phyloP scores from a whole-genome alignment of 2,797 vertebrate genomes.

The Sebastes alutus region DNA sequence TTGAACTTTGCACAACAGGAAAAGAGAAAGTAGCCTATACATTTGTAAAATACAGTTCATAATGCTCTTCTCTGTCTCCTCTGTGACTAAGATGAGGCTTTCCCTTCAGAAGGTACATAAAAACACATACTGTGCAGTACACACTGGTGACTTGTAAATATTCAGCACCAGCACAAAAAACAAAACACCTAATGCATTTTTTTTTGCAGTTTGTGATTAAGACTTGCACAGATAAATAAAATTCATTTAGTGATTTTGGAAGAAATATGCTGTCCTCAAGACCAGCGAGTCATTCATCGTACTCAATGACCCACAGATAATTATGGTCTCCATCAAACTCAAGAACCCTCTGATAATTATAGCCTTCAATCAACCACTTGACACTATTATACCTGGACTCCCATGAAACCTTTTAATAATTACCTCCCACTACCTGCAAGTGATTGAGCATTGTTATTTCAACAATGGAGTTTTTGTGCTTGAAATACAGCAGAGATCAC shows the following conservation, averaged over 20 bases:
- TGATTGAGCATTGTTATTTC: background rate
- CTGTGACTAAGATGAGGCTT: background rate
- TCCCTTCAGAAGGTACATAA: conserved; percentile 28
- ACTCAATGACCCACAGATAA: conserved; percentile 1
- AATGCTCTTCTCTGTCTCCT: conserved; percentile 21
- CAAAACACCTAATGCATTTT: background rate
- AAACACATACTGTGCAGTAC: conserved; percentile 17
- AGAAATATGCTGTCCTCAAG: background rate
- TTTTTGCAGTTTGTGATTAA: conserved; percentile 25
- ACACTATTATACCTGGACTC: background rate
- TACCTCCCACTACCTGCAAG: background rate
- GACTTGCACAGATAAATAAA: conserved; percentile 21
- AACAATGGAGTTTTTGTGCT: background rate
- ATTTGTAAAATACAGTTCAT: conserved; percentile 56
- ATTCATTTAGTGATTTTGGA: background rate
- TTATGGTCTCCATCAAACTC: background rate
- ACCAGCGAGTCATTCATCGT: conserved; percentile 13
- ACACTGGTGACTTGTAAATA: conserved; percentile 3
- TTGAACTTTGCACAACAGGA: conserved; percentile 54
- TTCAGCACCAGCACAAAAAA: conserved; percentile 2
- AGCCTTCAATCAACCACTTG: conserved; percentile 7
- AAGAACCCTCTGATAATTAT: conserved; percentile 11
- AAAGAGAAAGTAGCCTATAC: conserved; percentile 42
- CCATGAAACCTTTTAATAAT: background rate
- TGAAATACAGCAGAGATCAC: background rate